Evolutionary conservation across 2,113 vertebrate species (phyloP).

Genomic region (Tachycineta bicolor): DNA sequence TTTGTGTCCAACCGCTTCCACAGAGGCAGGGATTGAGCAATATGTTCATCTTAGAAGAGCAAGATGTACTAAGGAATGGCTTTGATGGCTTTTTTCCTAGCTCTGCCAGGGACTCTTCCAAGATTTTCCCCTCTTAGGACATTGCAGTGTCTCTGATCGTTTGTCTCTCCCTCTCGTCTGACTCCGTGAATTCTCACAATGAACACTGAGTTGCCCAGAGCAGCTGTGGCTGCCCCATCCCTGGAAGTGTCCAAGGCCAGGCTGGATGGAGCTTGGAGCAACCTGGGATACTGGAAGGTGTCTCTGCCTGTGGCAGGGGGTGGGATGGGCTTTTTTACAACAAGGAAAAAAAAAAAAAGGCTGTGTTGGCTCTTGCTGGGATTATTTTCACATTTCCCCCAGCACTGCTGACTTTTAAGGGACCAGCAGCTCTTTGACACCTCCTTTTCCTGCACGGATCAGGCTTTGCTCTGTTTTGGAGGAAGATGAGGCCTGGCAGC

Average conservation of each 20-base stretch:
- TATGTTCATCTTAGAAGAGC: fast-evolving
- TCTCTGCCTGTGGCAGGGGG: background rate
- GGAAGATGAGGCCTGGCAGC: background rate
- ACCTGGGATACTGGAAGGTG: fast-evolving
- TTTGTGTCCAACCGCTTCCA: background rate
- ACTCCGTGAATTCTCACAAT: fast-evolving
- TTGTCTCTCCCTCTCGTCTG: background rate
- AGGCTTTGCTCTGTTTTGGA: background rate
- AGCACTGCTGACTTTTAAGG: background rate
- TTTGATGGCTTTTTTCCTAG: background rate
- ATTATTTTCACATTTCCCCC: background rate
- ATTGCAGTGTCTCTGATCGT: fast-evolving
- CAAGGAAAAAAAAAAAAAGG: fast-evolving
- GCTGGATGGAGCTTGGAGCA: background rate
- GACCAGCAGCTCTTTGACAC: background rate
- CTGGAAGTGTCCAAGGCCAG: background rate
- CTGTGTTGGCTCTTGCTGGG: background rate
- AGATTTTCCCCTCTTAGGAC: background rate
- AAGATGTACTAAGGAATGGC: background rate
- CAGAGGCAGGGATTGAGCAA: fast-evolving
- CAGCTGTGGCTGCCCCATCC: background rate
- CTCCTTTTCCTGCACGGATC: background rate
- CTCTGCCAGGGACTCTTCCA: background rate
- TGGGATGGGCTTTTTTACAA: background rate
- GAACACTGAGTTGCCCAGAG: background rate